phyloP scores from a whole-genome alignment of 2,113 vertebrate species.

The Archilochus colubris region DNA sequence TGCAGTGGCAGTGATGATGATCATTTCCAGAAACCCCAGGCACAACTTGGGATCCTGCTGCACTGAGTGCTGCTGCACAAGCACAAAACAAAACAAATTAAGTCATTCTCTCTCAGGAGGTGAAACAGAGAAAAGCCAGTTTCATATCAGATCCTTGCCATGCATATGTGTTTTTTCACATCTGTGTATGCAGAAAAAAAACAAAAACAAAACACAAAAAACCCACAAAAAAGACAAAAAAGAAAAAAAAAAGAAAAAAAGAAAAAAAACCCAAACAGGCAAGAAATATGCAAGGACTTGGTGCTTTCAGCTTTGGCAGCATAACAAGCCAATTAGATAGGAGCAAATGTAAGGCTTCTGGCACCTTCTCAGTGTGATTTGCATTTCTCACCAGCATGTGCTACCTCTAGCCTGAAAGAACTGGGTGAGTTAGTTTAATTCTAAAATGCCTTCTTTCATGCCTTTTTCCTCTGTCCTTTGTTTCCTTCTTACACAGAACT shows the following conservation, averaged over 20 bases:
- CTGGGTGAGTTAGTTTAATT: background rate
- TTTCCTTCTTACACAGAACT: background rate
- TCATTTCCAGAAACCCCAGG: background rate
- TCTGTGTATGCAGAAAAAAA: background rate
- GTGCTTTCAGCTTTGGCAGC: background rate
- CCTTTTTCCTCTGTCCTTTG: background rate
- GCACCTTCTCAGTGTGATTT: slow-evolving; percentile 7
- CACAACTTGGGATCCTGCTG: fast-evolving
- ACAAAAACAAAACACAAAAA: background rate
- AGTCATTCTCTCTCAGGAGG: background rate
- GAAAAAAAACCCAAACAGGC: background rate
- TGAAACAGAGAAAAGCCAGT: background rate
- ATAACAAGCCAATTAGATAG: slow-evolving; percentile 36
- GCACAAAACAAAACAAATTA: background rate
- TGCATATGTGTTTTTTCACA: fast-evolving
- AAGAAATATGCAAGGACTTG: background rate
- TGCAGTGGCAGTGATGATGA: fast-evolving
- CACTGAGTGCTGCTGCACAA: background rate
- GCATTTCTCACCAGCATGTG: background rate
- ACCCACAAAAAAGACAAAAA: background rate
- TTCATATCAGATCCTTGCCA: background rate
- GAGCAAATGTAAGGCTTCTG: background rate
- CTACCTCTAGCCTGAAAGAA: slow-evolving; percentile 12
- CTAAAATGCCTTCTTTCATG: background rate
- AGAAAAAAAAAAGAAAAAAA: background rate